Percentiles rank a stretch among this genome's conserved stretches.
These are phyloP conservation scores for Autographa pulchrina DNA, from an alignment of 2,888 invertebrate genomes.

Conservation along the genomic window DNA sequence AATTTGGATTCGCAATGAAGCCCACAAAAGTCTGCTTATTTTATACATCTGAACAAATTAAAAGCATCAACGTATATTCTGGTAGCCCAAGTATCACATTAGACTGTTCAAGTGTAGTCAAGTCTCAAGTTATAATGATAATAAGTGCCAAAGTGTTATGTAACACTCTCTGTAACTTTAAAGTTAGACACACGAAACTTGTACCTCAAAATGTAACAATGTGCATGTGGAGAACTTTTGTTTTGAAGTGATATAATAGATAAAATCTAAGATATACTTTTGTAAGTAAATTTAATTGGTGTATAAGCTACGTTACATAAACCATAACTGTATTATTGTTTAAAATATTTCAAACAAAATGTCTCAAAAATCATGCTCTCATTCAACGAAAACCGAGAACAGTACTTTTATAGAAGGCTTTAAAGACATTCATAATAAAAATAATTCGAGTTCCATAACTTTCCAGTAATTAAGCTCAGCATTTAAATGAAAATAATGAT, in stretches of 20 bases:
- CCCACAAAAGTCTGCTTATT: too few species aligned
- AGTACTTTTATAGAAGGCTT: background rate
- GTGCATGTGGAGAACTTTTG: too few species aligned
- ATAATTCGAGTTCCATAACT: background rate
- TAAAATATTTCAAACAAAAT: too few species aligned
- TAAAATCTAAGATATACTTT: too few species aligned
- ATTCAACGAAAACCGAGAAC: background rate
- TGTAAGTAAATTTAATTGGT: too few species aligned
- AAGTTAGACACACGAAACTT: conserved; percentile 14
- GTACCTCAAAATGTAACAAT: conserved; percentile 8
- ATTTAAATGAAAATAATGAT: conserved; percentile 6
- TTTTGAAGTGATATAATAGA: too few species aligned
- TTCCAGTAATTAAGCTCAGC: background rate
- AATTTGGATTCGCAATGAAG: too few species aligned
- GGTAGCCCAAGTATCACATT: background rate
- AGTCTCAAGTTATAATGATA: conserved; percentile 3
- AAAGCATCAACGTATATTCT: background rate
- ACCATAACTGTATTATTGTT: too few species aligned
- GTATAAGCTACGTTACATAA: too few species aligned
- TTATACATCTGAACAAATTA: too few species aligned
- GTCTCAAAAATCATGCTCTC: too few species aligned
- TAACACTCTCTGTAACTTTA: conserved; percentile 5
- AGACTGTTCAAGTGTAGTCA: background rate
- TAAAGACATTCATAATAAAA: background rate
- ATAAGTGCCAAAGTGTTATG: conserved; percentile 9